Conservation (phyloP, 1,140 invertebrate species). For the Holcopasites calliopsidis region DNA sequence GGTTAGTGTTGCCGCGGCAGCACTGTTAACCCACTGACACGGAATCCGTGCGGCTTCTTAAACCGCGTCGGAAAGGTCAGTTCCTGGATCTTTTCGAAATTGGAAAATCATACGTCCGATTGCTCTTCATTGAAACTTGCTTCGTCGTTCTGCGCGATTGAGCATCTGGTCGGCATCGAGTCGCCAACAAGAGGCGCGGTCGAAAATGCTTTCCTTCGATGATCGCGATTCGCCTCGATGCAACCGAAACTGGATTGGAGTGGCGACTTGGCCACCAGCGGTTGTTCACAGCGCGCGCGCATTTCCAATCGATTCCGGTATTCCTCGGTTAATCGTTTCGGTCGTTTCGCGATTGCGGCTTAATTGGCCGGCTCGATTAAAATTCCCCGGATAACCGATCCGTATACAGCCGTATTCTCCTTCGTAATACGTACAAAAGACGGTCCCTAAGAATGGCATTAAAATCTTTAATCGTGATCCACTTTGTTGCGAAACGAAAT, state of each 20-base stretch:
- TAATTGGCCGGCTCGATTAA: conserved; percentile 46
- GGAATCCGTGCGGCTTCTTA: conserved; percentile 17
- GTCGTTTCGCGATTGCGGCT: conserved; percentile 32
- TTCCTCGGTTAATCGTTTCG: conserved; percentile 16
- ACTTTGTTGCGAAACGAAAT: background rate
- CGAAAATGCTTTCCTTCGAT: background rate
- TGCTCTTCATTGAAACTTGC: background rate
- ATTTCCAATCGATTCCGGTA: conserved; percentile 15
- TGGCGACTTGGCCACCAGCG: too few relatives aligned
- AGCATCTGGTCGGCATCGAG: background rate
- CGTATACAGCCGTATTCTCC: conserved; percentile 6
- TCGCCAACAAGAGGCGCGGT: background rate
- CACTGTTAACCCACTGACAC: conserved; percentile 47
- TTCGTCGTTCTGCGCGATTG: background rate
- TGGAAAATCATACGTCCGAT: background rate
- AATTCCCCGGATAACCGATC: conserved; percentile 54
- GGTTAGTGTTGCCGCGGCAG: background rate
- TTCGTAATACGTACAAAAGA: conserved; percentile 28
- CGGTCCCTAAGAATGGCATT: conserved; percentile 45
- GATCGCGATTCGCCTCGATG: background rate
- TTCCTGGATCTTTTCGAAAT: conserved; percentile 21
- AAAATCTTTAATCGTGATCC: conserved; percentile 34
- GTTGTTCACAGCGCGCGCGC: too few relatives aligned
- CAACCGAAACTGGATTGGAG: background rate
- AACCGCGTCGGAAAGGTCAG: background rate